Percentiles rank a stretch among this genome's conserved stretches.
Conservation (phyloP, 2,113 vertebrate species). For the Indicator maculatus region DNA sequence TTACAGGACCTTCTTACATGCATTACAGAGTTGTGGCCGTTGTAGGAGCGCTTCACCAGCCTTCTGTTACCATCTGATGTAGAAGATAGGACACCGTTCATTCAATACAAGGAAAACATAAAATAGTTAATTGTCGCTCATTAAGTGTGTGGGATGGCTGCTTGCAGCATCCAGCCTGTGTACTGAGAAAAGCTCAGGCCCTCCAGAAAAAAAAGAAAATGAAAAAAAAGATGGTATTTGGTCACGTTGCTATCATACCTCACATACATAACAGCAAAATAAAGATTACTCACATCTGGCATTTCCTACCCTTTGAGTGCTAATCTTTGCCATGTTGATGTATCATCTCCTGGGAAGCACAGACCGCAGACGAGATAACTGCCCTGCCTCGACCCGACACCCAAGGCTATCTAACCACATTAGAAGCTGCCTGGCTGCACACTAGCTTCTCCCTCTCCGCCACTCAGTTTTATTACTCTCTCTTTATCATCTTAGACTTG, state of each 20-base stretch:
- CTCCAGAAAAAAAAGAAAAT: not conserved
- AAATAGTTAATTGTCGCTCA: not conserved
- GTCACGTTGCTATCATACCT: not conserved
- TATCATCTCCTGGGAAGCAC: not conserved
- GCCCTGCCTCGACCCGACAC: not conserved
- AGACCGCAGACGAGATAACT: not conserved
- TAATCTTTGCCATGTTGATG: accelerated
- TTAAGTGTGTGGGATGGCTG: not conserved
- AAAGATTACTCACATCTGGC: accelerated
- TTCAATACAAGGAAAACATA: not conserved
- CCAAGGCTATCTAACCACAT: accelerated
- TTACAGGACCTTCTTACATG: not conserved
- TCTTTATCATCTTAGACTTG: not conserved
- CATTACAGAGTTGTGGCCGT: accelerated
- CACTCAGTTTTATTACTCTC: not conserved
- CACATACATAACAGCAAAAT: not conserved
- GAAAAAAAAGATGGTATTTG: accelerated
- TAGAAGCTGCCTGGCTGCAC: not conserved
- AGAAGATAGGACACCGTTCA: accelerated
- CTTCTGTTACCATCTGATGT: accelerated
- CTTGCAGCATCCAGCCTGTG: accelerated
- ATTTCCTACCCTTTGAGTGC: not conserved
- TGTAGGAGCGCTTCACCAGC: accelerated
- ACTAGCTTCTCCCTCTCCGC: not conserved
- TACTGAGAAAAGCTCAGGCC: accelerated